Evolutionary conservation across 92 coral and sea anemone species (phyloP), one percentile per base, ranked within the genome.

Genomic region (Blastomussa wellsi): DNA sequence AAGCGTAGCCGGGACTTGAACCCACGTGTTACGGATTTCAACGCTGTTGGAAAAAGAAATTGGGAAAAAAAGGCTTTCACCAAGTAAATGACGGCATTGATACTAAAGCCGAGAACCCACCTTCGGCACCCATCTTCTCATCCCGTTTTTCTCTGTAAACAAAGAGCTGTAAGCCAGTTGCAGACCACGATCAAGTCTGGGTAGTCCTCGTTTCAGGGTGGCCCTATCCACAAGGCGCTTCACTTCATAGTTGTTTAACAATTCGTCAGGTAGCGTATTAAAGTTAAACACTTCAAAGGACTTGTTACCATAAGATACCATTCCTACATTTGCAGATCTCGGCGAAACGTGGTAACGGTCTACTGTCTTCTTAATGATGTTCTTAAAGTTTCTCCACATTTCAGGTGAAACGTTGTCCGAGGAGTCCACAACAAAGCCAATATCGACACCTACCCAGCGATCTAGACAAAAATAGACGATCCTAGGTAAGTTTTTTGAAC

Each of bases 301-400:
- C 24, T 79, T 73, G 16, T 44, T 52, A 31, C 98, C 98, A 82
- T 77, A 94, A 14, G 98, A 38, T 33, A 92, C 60, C 80, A 94
- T 74, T 74, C 95, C 90, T 64, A 94, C 39, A 72, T 87, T 94
- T 29, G 89, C 93, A 74, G 90, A 80, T 65, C 84, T 72, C 72
- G 95, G 95, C 14, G 98, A 88, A 35, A 91, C 90, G 49, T 91
- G 93, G 83, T 90, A 92, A 14, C 86, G 82, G 57, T 69, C 76
- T 0, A 93, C 91, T 48, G 95, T 88, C 62, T 89, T 88, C 81
- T 90, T 92, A 32, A 86, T 86, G 48, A 92, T 87, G 74, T 51
- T 55, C 19, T 76, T 24, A 29, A 91, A 53, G 71, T 91, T 76
- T 24, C 71, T 88, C 92, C 92, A 91, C 49, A 83, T 72, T 24